Evolutionary conservation across 2,113 vertebrate genomes (phyloP).

Genomic region (Morone chrysops): DNA sequence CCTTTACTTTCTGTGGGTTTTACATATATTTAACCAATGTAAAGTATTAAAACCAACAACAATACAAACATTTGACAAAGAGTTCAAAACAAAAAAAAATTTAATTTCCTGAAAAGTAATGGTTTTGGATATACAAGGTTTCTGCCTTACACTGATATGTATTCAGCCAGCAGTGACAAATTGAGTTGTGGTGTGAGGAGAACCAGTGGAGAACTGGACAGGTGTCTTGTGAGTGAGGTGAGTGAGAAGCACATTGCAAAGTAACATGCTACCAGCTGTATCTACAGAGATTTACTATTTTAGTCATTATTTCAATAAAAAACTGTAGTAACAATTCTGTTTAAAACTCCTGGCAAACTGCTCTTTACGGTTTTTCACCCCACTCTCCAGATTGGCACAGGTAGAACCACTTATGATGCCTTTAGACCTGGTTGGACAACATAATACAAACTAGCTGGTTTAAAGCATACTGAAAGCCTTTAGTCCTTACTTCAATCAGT

Average conservation of each 20-base stretch:
- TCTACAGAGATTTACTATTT: neutral
- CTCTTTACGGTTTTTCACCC: neutral
- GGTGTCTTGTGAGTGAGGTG: neutral
- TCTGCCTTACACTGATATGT: too few species aligned
- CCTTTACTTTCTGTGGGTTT: too few species aligned
- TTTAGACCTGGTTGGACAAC: neutral
- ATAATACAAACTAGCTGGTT: neutral
- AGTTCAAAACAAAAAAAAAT: too few species aligned
- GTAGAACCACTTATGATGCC: neutral
- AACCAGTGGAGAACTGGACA: too few species aligned
- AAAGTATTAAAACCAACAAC: too few species aligned
- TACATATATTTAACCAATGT: too few species aligned
- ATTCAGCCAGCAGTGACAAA: neutral
- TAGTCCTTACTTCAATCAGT: neutral
- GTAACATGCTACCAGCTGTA: neutral
- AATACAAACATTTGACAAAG: too few species aligned
- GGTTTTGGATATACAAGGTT: too few species aligned
- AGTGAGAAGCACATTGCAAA: neutral
- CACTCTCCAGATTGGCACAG: neutral
- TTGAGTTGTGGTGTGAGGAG: neutral
- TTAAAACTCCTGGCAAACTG: slow-evolving; percentile 4
- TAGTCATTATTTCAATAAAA: neutral
- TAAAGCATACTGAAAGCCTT: slow-evolving; percentile 23
- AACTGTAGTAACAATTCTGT: slow-evolving; percentile 2
- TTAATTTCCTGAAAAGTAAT: too few species aligned